A percentile compares a stretch with the other conserved stretches of the same genome.
These are phyloP conservation scores for Catharus minimus DNA, from an alignment of 2,113 vertebrate species.

Conservation along the genomic window DNA sequence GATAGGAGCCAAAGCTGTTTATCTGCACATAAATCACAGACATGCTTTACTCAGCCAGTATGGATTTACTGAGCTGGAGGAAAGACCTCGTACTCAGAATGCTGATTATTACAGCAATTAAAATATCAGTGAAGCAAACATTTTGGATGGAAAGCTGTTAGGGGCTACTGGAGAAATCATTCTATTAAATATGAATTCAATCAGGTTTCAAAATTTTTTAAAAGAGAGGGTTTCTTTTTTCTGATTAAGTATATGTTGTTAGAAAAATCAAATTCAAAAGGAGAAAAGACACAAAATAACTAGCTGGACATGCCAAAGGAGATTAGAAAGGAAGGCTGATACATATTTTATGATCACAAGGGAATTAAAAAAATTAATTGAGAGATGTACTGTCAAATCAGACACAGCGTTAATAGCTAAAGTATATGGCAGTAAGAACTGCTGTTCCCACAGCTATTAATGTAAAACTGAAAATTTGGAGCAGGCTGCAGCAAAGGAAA, in stretches of 20 bases:
- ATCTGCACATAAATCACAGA: constrained; percentile 69
- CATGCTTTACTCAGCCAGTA: constrained; percentile 50
- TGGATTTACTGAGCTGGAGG: constrained; percentile 40
- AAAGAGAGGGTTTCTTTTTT: neutral
- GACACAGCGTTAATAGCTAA: constrained; percentile 49
- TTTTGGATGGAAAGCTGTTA: constrained; percentile 30
- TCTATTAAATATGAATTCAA: constrained; percentile 36
- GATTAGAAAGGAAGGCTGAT: constrained; percentile 35
- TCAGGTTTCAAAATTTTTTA: neutral
- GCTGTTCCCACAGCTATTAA: constrained; percentile 60
- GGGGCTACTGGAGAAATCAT: constrained; percentile 8
- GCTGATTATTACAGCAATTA: constrained; percentile 62
- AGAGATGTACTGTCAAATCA: constrained; percentile 59
- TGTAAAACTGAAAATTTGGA: constrained; percentile 59
- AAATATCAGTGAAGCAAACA: constrained; percentile 55
- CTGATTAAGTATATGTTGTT: neutral
- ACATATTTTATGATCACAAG: constrained; percentile 31
- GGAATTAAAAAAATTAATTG: constrained; percentile 50
- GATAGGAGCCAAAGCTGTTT: constrained; percentile 63
- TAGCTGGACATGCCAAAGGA: constrained; percentile 46
- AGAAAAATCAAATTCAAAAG: constrained; percentile 15
- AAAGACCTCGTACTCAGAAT: constrained; percentile 49
- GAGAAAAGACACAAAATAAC: constrained; percentile 33
- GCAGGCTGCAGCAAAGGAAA: constrained; percentile 52
- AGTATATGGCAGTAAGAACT: constrained; percentile 52